A percentile compares a stretch with the other conserved stretches of the same genome.
phyloP scores from a whole-genome alignment of 2,888 invertebrate species.

The Apamea anceps region DNA sequence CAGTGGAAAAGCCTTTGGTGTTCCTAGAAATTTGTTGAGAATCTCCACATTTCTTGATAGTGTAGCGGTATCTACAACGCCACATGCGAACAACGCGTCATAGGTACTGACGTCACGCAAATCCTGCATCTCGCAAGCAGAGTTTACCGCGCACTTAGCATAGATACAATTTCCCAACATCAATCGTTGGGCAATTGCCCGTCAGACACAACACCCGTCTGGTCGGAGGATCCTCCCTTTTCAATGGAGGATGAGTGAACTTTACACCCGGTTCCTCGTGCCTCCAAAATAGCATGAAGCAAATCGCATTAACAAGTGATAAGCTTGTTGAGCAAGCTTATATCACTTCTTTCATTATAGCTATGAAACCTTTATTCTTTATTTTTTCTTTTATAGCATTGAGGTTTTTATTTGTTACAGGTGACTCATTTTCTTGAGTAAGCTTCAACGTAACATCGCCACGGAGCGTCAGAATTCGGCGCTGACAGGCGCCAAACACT shows the following conservation, averaged over 20 bases:
- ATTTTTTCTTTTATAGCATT: neutral
- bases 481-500: slow-evolving; percentile 89
- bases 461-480: slow-evolving; percentile 90
- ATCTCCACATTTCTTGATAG: neutral
- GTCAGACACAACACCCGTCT: too few species aligned
- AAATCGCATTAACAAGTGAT: neutral
- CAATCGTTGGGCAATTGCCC: too few species aligned
- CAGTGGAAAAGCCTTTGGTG: too few species aligned
- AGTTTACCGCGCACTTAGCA: too few species aligned
- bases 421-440: slow-evolving; percentile 54
- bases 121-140: too few species aligned
- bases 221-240: too few species aligned
- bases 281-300: neutral
- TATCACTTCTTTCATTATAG: neutral
- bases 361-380: neutral
- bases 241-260: too few species aligned
- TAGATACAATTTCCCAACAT: too few species aligned
- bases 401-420: slow-evolving; percentile 66
- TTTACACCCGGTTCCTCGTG: too few species aligned
- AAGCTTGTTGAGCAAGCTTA: neutral
- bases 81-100: too few species aligned
- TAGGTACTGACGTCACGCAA: too few species aligned
- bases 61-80: too few species aligned
- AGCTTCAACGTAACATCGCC: slow-evolving; percentile 77
- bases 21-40: neutral